phyloP scores from a whole-genome alignment of 2,113 vertebrate genomes.

The Hypanus sabinus region DNA sequence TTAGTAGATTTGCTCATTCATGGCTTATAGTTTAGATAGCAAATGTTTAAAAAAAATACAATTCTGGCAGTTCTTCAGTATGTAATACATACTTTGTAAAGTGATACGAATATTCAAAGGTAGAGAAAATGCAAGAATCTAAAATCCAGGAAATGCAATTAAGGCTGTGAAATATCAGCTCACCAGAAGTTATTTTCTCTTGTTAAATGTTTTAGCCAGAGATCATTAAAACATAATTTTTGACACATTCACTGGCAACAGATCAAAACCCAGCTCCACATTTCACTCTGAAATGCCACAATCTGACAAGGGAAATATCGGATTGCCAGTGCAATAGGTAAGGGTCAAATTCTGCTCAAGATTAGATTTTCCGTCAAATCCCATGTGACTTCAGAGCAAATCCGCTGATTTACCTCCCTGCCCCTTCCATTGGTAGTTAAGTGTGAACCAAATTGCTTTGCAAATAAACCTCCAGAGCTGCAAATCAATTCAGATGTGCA shows the following conservation, averaged over 20 bases:
- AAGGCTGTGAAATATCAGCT: background rate
- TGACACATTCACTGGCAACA: background rate
- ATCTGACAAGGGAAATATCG: background rate
- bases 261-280: background rate
- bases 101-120: too few species aligned
- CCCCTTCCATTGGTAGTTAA: background rate
- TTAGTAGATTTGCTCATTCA: background rate
- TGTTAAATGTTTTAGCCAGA: background rate
- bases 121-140: too few species aligned
- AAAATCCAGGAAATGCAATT: background rate
- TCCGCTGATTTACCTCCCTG: background rate
- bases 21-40: too few species aligned
- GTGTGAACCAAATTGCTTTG: background rate
- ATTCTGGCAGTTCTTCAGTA: too few species aligned
- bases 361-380: background rate
- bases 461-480: background rate
- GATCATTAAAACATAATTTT: background rate
- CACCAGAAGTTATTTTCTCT: background rate
- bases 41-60: too few species aligned
- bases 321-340: background rate
- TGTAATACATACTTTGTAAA: too few species aligned
- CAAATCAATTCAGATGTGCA: background rate
- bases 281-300: background rate
- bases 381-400: background rate
- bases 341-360: background rate